phyloP scores from a whole-genome alignment of 2,888 invertebrate genomes.

The Trachelus stipa region DNA sequence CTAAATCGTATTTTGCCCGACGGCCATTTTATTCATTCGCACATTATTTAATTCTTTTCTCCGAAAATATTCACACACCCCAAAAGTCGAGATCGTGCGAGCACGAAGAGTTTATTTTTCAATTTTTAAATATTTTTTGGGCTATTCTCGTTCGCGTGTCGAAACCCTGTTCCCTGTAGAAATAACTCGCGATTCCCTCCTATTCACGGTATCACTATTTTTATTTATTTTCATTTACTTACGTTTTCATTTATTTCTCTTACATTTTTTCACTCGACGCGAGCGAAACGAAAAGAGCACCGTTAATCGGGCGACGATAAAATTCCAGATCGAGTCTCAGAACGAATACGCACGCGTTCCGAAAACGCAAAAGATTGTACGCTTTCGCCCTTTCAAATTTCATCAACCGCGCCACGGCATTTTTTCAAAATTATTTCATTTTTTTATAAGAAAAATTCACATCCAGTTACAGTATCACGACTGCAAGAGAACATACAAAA shows the following conservation, averaged over 20 bases:
- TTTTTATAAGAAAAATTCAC: not conserved
- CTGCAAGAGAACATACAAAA: not conserved
- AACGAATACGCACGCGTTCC: not conserved
- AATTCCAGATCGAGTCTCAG: not conserved
- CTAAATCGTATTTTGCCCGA: conserved; percentile 21
- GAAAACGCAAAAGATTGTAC: not conserved
- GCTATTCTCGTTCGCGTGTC: conserved; percentile 1
- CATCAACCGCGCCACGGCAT: not conserved
- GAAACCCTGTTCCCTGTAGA: conserved; percentile 31
- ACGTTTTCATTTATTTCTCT: conserved; percentile 3
- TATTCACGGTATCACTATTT: conserved; percentile 7
- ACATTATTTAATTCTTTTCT: conserved; percentile 11
- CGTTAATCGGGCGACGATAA: not conserved
- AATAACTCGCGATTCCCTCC: conserved; percentile 11
- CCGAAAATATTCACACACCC: conserved; percentile 15
- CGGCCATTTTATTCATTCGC: conserved; percentile 11
- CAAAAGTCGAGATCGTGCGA: not conserved
- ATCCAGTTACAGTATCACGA: not conserved
- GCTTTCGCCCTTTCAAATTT: not conserved
- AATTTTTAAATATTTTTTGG: not conserved
- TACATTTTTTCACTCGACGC: not conserved
- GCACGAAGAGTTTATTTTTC: not conserved
- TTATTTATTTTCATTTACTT: not conserved
- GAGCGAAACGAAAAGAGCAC: conserved; percentile 4
- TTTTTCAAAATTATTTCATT: not conserved